phyloP scores from a whole-genome alignment of 92 coral and sea anemone genomes.

The Porites evermanni region DNA sequence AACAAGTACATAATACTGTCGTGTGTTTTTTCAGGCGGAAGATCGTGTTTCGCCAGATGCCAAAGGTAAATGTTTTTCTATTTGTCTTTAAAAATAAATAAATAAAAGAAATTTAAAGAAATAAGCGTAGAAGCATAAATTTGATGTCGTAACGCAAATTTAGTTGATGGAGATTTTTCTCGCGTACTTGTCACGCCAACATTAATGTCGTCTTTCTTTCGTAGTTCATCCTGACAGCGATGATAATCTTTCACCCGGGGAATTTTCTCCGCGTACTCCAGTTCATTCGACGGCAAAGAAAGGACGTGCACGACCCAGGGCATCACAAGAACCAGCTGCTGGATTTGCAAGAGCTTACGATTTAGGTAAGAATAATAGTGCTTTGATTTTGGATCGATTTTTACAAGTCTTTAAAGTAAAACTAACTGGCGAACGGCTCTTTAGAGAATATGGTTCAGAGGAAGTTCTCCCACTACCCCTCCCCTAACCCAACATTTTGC shows the following conservation, averaged over 20 bases:
- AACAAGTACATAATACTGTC: neutral
- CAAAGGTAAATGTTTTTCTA: conserved; percentile 11
- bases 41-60: neutral
- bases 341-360: conserved; percentile 43
- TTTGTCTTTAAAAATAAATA: neutral
- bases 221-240: conserved; percentile 45
- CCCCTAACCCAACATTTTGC: too few relatives aligned
- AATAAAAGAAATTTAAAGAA: neutral
- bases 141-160: too few relatives aligned
- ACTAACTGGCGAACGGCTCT: too few relatives aligned
- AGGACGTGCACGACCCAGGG: conserved; percentile 17
- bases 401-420: too few relatives aligned
- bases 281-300: conserved; percentile 45
- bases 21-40: conserved; percentile 4
- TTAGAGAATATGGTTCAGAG: too few relatives aligned
- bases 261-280: conserved; percentile 66
- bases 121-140: too few relatives aligned
- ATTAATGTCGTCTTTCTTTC: neutral
- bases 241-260: conserved; percentile 79
- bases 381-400: too few relatives aligned
- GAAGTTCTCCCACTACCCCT: too few relatives aligned
- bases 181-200: neutral
- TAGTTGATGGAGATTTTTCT: neutral
- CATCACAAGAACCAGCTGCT: conserved; percentile 24
- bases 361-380: conserved; percentile 50